Evolutionary conservation across 2,113 vertebrate genomes (phyloP), one percentile per base, ranked within the genome.

Genomic region (Spilogale gracilis): DNA sequence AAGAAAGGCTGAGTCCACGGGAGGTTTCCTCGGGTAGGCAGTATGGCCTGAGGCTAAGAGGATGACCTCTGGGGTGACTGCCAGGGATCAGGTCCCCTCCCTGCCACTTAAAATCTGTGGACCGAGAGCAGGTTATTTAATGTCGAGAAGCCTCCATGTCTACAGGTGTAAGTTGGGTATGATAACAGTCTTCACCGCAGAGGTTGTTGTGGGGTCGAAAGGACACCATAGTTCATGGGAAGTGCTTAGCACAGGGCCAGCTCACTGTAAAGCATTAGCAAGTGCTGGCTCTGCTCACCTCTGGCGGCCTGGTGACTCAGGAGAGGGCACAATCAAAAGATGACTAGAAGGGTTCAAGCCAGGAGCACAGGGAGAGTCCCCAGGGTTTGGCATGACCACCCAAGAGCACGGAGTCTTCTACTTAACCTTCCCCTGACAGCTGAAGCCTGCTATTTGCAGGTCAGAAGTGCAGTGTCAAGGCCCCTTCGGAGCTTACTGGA

Each of bases 261-360:
- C 21, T 30, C 30, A 14, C 0, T 0, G 12, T 27, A 38, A 69
- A 63, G 18, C 25, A 0, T 80, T 45, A 52, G 2, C 10, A 50
- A 96, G 54, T 58, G 45, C 45, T 45, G 54, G 14, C 43, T 7
- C 2, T 52, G 69, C 48, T 89, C 27, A 9, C 52, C 30, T 83
- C 65, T 91, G 3, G 25, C 16, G 30, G 13, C 52, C 63, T 45
- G 6, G 65, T 84, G 86, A 60, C 38, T 74, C 74, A 78, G 25
- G 60, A 91, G 20, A 93, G 32, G 61, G 27, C 81, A 10, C 61
- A 5, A 74, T 94, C 61, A 81, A 74, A 52, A 80, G 63, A 54
- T 73, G 80, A 63, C 73, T 94, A 38, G 94, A 63, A 45, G 27
- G 14, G 63, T 80, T 91, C 56, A 76, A 91, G 30, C 25, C 6